Conservation (phyloP, 2,797 vertebrate species). For the Enteromius paludinosus region DNA sequence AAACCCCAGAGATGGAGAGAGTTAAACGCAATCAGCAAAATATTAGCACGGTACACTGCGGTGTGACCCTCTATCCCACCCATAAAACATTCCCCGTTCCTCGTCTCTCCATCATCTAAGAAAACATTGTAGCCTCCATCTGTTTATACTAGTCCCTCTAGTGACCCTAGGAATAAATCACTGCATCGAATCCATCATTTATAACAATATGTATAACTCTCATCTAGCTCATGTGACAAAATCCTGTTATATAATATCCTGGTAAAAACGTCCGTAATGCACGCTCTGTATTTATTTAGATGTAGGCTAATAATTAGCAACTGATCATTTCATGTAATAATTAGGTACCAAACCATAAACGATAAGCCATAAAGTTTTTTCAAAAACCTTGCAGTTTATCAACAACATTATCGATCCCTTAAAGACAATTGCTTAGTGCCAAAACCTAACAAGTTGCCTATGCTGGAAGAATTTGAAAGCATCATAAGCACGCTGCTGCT, state of each 20-base stretch:
- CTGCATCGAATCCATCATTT: conserved; percentile 48
- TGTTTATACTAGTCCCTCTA: conserved; percentile 36
- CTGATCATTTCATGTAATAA: conserved; percentile 1
- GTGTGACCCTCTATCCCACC: conserved; percentile 58
- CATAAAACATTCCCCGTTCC: conserved; percentile 15
- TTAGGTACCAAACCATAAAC: not conserved
- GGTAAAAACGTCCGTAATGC: conserved; percentile 8
- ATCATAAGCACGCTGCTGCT: not conserved
- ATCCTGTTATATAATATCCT: not conserved
- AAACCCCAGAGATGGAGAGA: conserved; percentile 97
- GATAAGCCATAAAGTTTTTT: too few relatives aligned
- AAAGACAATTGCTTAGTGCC: not conserved
- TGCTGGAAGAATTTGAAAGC: not conserved
- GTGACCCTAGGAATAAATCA: not conserved
- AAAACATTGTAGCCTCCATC: conserved; percentile 28
- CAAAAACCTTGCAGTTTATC: not conserved
- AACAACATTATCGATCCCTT: not conserved
- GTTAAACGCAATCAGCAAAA: conserved; percentile 94
- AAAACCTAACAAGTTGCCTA: not conserved
- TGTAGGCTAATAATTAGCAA: not conserved
- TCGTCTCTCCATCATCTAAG: conserved; percentile 22
- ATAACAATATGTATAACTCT: conserved; percentile 57
- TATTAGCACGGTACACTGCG: conserved; percentile 91
- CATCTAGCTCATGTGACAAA: conserved; percentile 39
- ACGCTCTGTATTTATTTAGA: not conserved